Evolutionary conservation across 2,888 invertebrate species (phyloP).

Genomic region (Nycteola revayana): DNA sequence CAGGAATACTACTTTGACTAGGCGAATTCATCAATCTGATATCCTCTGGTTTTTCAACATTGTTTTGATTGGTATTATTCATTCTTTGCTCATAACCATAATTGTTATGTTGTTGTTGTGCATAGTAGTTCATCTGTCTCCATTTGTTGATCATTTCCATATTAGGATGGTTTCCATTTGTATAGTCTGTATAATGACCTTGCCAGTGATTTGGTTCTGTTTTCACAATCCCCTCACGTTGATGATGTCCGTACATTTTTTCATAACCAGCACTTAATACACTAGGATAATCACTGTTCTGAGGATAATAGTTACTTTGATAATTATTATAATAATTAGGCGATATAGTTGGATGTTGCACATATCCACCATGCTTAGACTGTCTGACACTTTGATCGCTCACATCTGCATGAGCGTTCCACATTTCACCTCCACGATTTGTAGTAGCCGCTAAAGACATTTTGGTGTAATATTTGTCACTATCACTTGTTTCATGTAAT

Average conservation of each 20-base stretch:
- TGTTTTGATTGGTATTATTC: constrained; percentile 37
- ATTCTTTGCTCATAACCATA: constrained; percentile 51
- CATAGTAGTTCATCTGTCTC: constrained; percentile 61
- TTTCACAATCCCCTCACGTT: constrained; percentile 50
- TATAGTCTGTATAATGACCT: constrained; percentile 49
- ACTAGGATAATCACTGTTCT: constrained; percentile 52
- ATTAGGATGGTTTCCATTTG: constrained; percentile 42
- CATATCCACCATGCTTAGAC: constrained; percentile 49
- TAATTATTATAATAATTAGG: constrained; percentile 48
- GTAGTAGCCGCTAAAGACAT: constrained; percentile 66
- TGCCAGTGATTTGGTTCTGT: constrained; percentile 61
- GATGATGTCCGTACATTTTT: constrained; percentile 44
- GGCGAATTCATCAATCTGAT: constrained; percentile 57
- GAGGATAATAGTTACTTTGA: constrained; percentile 53
- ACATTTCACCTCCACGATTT: constrained; percentile 69
- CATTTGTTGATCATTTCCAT: constrained; percentile 61
- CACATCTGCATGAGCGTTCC: constrained; percentile 61
- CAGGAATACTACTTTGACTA: constrained; percentile 60
- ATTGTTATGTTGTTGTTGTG: constrained; percentile 52
- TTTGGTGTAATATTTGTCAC: constrained; percentile 31
- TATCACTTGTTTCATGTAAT: constrained; percentile 42
- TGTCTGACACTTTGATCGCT: constrained; percentile 55
- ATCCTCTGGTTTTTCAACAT: constrained; percentile 51
- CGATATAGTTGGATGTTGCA: constrained; percentile 48
- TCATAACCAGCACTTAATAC: constrained; percentile 40